Evolutionary conservation across 2,888 invertebrate species (phyloP).

Genomic region (Polymixis lichenea): DNA sequence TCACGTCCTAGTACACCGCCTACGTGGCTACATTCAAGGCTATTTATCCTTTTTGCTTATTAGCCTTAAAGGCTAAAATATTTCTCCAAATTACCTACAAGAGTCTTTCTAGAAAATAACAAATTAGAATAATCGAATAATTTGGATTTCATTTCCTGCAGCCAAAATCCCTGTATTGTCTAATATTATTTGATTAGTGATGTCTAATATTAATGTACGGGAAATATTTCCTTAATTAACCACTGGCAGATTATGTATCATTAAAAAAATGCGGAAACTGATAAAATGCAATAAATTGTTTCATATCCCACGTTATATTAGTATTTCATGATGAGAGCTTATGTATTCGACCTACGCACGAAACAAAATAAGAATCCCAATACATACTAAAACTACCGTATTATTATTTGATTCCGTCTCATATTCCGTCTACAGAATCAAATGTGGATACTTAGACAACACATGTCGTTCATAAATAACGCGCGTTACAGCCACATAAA

Average conservation of each 20-base stretch:
- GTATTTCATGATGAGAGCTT: neutral
- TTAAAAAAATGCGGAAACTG: neutral
- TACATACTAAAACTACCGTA: constrained; percentile 15
- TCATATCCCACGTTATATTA: too few relatives aligned
- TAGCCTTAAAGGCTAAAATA: neutral
- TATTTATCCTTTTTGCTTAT: constrained; percentile 18
- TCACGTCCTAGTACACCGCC: constrained; percentile 10
- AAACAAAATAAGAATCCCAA: constrained; percentile 6
- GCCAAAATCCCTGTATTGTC: neutral
- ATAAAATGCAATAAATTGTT: neutral
- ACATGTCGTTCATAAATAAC: constrained; percentile 62
- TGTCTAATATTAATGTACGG: too few relatives aligned
- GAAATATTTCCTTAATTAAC: neutral
- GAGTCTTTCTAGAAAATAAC: neutral
- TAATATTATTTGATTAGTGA: neutral
- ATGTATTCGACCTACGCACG: neutral
- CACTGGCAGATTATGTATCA: too few relatives aligned
- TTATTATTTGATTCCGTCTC: constrained; percentile 51
- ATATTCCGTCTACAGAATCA: constrained; percentile 23
- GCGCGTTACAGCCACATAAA: constrained; percentile 57
- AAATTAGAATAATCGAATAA: too few relatives aligned
- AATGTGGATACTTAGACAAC: constrained; percentile 48
- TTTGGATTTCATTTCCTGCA: neutral
- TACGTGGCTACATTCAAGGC: neutral
- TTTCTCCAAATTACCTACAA: neutral